Base-by-base conservation (phyloP, 2,797 vertebrate species). In the Chiloscyllium punctatum region DNA sequence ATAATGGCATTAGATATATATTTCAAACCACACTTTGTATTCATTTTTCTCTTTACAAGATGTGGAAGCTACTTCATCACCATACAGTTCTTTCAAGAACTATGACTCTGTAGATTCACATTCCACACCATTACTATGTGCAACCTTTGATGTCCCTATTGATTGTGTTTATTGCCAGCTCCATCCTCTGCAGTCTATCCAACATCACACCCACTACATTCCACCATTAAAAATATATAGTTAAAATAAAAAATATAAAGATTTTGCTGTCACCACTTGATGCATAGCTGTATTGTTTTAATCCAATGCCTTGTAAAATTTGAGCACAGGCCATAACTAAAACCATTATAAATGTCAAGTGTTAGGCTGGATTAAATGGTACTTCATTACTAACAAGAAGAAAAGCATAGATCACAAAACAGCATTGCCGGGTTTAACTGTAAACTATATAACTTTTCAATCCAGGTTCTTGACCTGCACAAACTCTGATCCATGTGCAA, bases 401-500 rank as follows among this genome's bases (percentile, higher is more conserved):
- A 57, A 27, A 21, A 94, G 42, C 42, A 69, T 51, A 27, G 37
- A 37, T 1, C 25, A 48, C 92, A 69, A 72, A 69, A 92, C 42
- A 62, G 66, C 27, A 53, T 33, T 74, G 94, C 42, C 69, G 74
- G 27, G 48, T 53, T 13, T 51, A 25, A 16, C 51, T 74, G 94
- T 51, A 94, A 94, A 74, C 30, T 71, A 33, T 51, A 94, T 2
- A 27, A 94, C 25, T 27, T 51, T 72, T 74, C 53, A 53, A 16
- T 13, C 15, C 42, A 94, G 21, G 11, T 74, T 21, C 42, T 74
- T 94, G 42, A 53, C 9, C 42, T 94, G 23, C 42, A 74, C 25
- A 94, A 94, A 72, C 71, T 71, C 69, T 53, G 94, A 74, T 94
- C 27, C 51, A 94, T 53, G 94, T n/a, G 37, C 21, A 68, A 94